Conservation (phyloP, 2,888 invertebrate genomes). For the Plebejus melissa region DNA sequence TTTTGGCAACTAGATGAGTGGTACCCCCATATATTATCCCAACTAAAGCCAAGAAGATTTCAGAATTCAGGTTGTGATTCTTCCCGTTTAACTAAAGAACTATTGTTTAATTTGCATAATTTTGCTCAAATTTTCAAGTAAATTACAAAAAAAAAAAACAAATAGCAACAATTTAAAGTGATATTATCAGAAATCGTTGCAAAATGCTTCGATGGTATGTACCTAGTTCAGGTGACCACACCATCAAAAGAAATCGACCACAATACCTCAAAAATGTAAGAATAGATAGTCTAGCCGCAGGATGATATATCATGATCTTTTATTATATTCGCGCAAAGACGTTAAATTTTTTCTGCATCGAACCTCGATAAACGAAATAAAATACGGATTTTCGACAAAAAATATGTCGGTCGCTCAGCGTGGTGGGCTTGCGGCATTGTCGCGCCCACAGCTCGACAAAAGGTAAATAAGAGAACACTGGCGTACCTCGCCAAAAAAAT, state of each 20-base stretch:
- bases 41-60: too few species aligned
- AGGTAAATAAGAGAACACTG: slow-evolving; percentile 77
- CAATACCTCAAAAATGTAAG: slow-evolving; percentile 49
- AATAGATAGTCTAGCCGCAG: slow-evolving; percentile 56
- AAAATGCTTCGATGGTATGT: not conserved
- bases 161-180: not conserved
- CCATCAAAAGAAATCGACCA: slow-evolving; percentile 46
- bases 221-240: slow-evolving; percentile 39
- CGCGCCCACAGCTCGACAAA: slow-evolving; percentile 76
- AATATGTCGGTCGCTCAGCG: slow-evolving; percentile 68
- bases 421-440: slow-evolving; percentile 76
- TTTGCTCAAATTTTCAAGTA: too few species aligned
- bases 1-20: too few species aligned
- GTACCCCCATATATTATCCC: too few species aligned
- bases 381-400: slow-evolving; percentile 69
- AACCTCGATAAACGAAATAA: slow-evolving; percentile 70
- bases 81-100: too few species aligned
- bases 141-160: not conserved
- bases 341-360: slow-evolving; percentile 54
- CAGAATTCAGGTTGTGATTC: too few species aligned
- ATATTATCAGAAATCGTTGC: not conserved
- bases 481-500: slow-evolving; percentile 59
- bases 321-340: slow-evolving; percentile 54
- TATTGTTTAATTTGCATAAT: too few species aligned
- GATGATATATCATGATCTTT: slow-evolving; percentile 70